A percentile compares a stretch with the other conserved stretches of the same genome.
Evolutionary conservation across 2,797 vertebrate species (phyloP).

Genomic region (Neostethus bicornis): DNA sequence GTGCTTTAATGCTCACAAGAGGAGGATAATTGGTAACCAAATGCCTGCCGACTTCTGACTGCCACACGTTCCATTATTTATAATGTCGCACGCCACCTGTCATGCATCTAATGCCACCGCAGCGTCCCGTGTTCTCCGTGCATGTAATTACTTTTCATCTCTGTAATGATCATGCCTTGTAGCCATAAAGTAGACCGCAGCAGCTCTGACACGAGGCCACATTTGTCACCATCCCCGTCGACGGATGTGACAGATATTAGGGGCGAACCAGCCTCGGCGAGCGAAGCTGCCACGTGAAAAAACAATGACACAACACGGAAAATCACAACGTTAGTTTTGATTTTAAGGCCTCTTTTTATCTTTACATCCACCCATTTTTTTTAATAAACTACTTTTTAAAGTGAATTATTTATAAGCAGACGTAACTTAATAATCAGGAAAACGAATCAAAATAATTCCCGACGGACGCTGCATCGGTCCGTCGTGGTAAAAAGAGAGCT

Average conservation of each 20-base stretch:
- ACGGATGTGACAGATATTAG: slow-evolving; percentile 49
- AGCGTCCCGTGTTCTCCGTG: slow-evolving; percentile 38
- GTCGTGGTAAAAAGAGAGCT: no score
- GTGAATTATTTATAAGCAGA: no score
- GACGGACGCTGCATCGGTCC: no score
- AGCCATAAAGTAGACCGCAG: slow-evolving; percentile 40
- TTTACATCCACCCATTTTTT: background rate
- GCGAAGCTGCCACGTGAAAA: slow-evolving; percentile 12
- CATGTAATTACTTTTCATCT: slow-evolving; percentile 61
- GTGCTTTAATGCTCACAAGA: slow-evolving; percentile 65
- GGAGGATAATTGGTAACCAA: slow-evolving; percentile 71
- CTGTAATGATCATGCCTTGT: slow-evolving; percentile 40
- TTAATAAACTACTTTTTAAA: no score
- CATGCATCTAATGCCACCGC: slow-evolving; percentile 44
- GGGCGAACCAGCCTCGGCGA: slow-evolving; percentile 15
- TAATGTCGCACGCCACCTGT: slow-evolving; percentile 52
- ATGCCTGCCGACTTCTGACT: slow-evolving; percentile 66
- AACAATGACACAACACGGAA: background rate
- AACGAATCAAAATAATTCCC: no score
- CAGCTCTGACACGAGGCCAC: slow-evolving; percentile 38
- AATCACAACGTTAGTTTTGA: background rate
- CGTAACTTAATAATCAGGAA: no score
- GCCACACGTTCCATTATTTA: slow-evolving; percentile 58
- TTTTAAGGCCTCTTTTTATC: background rate
- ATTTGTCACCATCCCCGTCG: slow-evolving; percentile 44